These are phyloP conservation scores for Bombus superbus DNA, from an alignment of 1,140 invertebrate genomes.

Conservation along the genomic window DNA sequence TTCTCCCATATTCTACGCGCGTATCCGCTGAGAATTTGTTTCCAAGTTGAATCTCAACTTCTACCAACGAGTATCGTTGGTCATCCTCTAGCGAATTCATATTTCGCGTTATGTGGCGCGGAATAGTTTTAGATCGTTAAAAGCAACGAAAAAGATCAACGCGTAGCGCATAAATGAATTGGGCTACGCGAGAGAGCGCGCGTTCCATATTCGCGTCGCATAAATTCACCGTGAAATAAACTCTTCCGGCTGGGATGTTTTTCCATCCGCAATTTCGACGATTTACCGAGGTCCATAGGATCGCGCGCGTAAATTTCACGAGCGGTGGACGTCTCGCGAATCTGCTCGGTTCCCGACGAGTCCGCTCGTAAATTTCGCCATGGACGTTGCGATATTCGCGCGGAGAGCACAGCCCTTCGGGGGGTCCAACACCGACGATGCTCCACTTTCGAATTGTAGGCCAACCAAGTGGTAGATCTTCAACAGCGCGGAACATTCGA, in stretches of 20 bases:
- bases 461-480: conserved; percentile 36
- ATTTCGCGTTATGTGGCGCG: too few species aligned
- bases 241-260: conserved; percentile 30
- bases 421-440: not conserved
- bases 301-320: conserved; percentile 26
- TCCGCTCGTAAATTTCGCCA: conserved; percentile 30
- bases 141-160: not conserved
- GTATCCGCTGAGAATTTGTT: too few species aligned
- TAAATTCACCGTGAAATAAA: conserved; percentile 22
- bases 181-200: not conserved
- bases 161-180: not conserved
- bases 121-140: not conserved
- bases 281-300: not conserved
- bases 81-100: not conserved
- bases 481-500: conserved; percentile 1
- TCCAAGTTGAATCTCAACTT: not conserved
- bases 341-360: conserved; percentile 14
- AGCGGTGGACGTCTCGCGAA: not conserved
- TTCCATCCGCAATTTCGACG: conserved; percentile 31
- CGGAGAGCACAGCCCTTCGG: not conserved
- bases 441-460: conserved; percentile 44
- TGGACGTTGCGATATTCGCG: conserved; percentile 12
- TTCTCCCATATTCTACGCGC: too few species aligned
- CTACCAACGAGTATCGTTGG: not conserved
- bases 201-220: not conserved